Evolutionary conservation across 2,113 vertebrate genomes (phyloP), one percentile per base, ranked within the genome.

Genomic region (Labrus mixtus): DNA sequence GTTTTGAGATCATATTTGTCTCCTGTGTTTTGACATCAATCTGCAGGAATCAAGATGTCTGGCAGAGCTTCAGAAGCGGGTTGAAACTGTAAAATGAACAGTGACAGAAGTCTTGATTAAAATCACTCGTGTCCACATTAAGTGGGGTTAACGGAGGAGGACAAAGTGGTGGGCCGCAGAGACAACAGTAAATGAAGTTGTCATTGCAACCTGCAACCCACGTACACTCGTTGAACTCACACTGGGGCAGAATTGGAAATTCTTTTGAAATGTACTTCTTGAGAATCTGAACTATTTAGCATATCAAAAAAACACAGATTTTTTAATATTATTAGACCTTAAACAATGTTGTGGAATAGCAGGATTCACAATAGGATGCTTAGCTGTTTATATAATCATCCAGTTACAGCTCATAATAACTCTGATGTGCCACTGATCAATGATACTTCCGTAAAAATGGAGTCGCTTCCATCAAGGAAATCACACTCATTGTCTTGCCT

Each of bases 51-150:
- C 83, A 89, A 86, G 85, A 86, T 81, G 81, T 84, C 85, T 55
- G 83, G 78, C 67, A 59, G 8, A 33, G 54, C 58, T 74, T 87
- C 70, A 83, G 23, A 75, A 61, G 84, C 77, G 76, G 68, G 65
- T 66, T 63, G 72, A 58, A 58, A 75, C 41, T 76, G 59, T 51
- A 54, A 60, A 89, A 85, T 81, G 46, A 57, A 79, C 68, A 83
- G 63, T 81, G 82, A 81, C 73, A 82, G 78, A 78, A 83, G 78
- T 73, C 71, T 33, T 85, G 73, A 88, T 81, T 91, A 88, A 83
- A 87, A 67, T 84, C 78, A 78, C 60, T 81, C 71, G 64, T 76
- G 48, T 85, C 65, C 48, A 74, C 57, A 39, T 12, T 37, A 50
- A 79, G 58, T 43, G n/a, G 51, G 55, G 16, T 6, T 79, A 66